These are phyloP conservation scores for Petrolisthes cinctipes DNA, from an alignment of 2,888 invertebrate genomes.

Conservation along the genomic window DNA sequence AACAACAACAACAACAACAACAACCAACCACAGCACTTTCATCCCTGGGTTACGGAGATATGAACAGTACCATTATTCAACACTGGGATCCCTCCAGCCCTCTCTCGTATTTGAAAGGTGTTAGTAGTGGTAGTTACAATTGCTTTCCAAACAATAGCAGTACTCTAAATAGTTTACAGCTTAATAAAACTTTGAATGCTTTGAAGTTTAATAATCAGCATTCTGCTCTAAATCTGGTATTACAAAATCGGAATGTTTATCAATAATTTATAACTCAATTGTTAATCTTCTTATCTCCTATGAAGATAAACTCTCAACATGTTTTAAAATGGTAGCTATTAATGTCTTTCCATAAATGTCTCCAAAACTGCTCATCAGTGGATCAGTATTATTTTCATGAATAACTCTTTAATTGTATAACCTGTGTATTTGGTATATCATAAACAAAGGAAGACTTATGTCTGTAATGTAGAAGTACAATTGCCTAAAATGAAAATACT, in stretches of 20 bases:
- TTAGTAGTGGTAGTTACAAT: constrained; percentile 26
- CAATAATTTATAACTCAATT: neutral
- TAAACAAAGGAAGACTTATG: neutral
- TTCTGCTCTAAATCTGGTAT: constrained; percentile 29
- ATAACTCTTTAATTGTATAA: neutral
- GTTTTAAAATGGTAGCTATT: neutral
- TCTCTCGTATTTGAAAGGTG: constrained; percentile 27
- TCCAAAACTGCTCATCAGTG: neutral
- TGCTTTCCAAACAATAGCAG: constrained; percentile 12
- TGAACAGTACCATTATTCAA: constrained; percentile 31
- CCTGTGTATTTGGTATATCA: neutral
- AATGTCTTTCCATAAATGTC: neutral
- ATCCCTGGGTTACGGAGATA: constrained; percentile 29
- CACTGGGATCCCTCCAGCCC: constrained; percentile 43
- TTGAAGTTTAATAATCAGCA: constrained; percentile 27
- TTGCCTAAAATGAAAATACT: neutral
- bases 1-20: neutral
- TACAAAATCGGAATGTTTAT: constrained; percentile 34
- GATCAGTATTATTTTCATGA: constrained; percentile 1
- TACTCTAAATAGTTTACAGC: constrained; percentile 32
- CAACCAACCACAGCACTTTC: neutral
- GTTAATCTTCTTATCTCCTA: neutral
- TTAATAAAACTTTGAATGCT: constrained; percentile 18
- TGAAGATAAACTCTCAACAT: neutral
- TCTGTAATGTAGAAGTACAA: neutral